Conservation (phyloP, 2,888 invertebrate species). For the Aleiodes alternator region DNA sequence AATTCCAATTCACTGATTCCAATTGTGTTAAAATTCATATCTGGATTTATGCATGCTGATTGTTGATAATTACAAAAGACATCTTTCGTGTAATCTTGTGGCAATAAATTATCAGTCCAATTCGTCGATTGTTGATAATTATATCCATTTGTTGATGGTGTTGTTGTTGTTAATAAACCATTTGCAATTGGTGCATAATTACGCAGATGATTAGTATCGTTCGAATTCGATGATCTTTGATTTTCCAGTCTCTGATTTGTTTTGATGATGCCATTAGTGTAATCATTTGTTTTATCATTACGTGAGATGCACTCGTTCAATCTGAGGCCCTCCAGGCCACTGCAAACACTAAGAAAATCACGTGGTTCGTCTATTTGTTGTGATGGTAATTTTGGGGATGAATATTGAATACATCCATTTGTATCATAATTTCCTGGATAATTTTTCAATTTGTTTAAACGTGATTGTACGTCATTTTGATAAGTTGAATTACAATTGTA, state of each 20-base stretch:
- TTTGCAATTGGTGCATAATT: slow-evolving; percentile 62
- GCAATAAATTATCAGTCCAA: slow-evolving; percentile 50
- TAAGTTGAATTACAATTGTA: slow-evolving; percentile 60
- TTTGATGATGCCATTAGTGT: slow-evolving; percentile 58
- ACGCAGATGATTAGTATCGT: slow-evolving; percentile 46
- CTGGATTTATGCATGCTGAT: slow-evolving; percentile 60
- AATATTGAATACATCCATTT: slow-evolving; percentile 47
- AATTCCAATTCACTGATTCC: slow-evolving; percentile 60
- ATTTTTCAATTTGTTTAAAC: slow-evolving; percentile 54
- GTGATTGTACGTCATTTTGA: slow-evolving; percentile 48
- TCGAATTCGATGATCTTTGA: slow-evolving; percentile 52
- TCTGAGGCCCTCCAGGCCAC: slow-evolving; percentile 63
- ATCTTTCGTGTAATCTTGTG: slow-evolving; percentile 63
- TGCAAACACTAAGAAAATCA: slow-evolving; percentile 64
- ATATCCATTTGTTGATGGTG: slow-evolving; percentile 53
- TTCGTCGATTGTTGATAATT: slow-evolving; percentile 56
- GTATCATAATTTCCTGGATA: slow-evolving; percentile 34
- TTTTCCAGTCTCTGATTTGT: slow-evolving; percentile 38
- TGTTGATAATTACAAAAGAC: slow-evolving; percentile 68
- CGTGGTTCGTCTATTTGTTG: slow-evolving; percentile 59
- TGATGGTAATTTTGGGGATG: slow-evolving; percentile 43
- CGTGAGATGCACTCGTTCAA: slow-evolving; percentile 60
- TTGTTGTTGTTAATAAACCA: slow-evolving; percentile 56
- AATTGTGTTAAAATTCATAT: slow-evolving; percentile 69
- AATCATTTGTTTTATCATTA: slow-evolving; percentile 59